Evolutionary conservation across 2,113 vertebrate species (phyloP).

Genomic region (Recurvirostra avosetta): DNA sequence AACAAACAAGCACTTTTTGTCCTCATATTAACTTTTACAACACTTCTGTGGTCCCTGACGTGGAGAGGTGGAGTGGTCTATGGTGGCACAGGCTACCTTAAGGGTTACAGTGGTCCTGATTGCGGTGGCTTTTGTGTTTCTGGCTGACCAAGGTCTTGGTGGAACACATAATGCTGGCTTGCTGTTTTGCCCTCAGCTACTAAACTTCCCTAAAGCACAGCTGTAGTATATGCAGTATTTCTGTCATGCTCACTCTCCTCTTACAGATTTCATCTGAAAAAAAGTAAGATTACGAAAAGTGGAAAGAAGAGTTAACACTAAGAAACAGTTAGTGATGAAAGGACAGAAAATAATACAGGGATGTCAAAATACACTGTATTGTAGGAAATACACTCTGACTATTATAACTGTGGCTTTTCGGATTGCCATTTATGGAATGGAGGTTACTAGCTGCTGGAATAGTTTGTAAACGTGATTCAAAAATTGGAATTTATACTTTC

Average conservation of each 20-base stretch:
- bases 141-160: background rate
- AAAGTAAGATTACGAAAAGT: background rate
- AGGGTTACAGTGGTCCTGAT: background rate
- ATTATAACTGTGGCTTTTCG: background rate
- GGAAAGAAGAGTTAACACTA: background rate
- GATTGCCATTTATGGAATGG: background rate
- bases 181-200: background rate
- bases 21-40: background rate
- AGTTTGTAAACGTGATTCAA: background rate
- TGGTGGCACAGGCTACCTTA: no score
- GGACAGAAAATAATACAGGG: background rate
- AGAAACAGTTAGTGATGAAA: background rate
- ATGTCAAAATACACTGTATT: background rate
- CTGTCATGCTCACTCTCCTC: background rate
- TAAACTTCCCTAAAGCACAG: background rate
- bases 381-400: background rate
- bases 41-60: background rate
- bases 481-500: background rate
- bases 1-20: background rate
- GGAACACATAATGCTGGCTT: background rate
- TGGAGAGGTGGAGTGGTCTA: background rate
- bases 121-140: background rate
- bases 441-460: background rate
- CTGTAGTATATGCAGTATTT: background rate
- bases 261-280: background rate